Evolutionary conservation across 2,888 invertebrate species (phyloP).

Genomic region (Sclerodermus sp.): DNA sequence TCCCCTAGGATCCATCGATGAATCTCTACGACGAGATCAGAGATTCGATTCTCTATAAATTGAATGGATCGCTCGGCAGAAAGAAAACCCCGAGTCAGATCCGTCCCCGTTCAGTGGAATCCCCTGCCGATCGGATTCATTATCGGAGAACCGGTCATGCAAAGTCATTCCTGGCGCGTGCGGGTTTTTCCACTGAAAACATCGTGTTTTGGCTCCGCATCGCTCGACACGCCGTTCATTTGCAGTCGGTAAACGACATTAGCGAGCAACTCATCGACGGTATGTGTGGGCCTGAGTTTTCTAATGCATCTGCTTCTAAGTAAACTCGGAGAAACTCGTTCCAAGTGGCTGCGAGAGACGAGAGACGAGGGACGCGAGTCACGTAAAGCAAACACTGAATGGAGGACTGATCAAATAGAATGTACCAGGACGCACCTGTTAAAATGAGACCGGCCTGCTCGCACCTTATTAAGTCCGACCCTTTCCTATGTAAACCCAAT

Average conservation of each 20-base stretch:
- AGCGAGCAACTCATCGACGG: not conserved
- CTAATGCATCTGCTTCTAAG: constrained; percentile 42
- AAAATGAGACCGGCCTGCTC: constrained; percentile 40
- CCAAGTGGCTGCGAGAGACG: no score
- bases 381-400: constrained; percentile 39
- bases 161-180: no score
- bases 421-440: constrained; percentile 44
- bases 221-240: constrained; percentile 2
- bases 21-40: no score
- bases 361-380: constrained; percentile 36
- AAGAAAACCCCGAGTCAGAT: no score
- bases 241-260: no score
- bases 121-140: no score
- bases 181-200: not conserved
- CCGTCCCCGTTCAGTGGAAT: no score
- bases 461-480: constrained; percentile 32
- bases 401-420: constrained; percentile 46
- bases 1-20: no score
- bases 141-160: no score
- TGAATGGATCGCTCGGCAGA: no score
- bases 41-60: no score
- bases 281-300: constrained; percentile 28
- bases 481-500: no score
- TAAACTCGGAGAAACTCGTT: constrained; percentile 26
- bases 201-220: not conserved